A percentile compares a stretch with the other conserved stretches of the same genome.
These are phyloP conservation scores for Meriones psammophilus DNA, from an alignment of 2,797 vertebrate species.

Conservation along the genomic window DNA sequence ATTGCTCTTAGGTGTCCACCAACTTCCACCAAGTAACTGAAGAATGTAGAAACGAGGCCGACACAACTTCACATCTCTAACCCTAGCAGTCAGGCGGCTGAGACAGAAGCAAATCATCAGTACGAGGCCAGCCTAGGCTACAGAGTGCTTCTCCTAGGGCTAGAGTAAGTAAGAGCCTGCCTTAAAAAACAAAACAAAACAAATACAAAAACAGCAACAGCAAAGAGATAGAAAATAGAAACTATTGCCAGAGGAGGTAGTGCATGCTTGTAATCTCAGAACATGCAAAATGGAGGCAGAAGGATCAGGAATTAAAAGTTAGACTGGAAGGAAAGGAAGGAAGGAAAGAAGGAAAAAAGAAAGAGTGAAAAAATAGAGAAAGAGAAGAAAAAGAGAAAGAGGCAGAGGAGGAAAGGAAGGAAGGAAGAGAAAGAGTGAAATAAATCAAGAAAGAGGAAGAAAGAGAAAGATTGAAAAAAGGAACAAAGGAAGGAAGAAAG, in stretches of 20 bases:
- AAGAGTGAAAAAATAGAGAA: background rate
- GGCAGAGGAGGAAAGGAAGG: no score
- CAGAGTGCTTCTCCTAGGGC: background rate
- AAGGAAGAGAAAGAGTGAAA: background rate
- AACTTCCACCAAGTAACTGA: constrained; percentile 76
- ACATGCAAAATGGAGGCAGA: background rate
- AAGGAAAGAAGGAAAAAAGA: no score
- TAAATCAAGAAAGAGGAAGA: background rate
- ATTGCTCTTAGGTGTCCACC: constrained; percentile 42
- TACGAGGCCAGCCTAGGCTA: background rate
- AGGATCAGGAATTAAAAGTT: background rate
- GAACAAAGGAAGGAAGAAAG: no score
- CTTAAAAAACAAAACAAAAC: background rate
- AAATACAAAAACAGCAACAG: background rate
- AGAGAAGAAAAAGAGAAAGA: no score
- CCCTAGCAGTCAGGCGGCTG: background rate
- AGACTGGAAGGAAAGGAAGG: no score
- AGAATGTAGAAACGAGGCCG: background rate
- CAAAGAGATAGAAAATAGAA: constrained; percentile 38
- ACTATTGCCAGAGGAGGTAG: background rate
- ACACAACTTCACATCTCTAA: background rate
- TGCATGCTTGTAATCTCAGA: background rate
- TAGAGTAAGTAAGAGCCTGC: background rate
- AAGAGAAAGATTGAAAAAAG: background rate
- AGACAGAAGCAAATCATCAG: no score